Percentiles rank a stretch among this genome's conserved stretches.
phyloP scores from a whole-genome alignment of 1,140 invertebrate genomes.

The Andricus grossulariae region DNA sequence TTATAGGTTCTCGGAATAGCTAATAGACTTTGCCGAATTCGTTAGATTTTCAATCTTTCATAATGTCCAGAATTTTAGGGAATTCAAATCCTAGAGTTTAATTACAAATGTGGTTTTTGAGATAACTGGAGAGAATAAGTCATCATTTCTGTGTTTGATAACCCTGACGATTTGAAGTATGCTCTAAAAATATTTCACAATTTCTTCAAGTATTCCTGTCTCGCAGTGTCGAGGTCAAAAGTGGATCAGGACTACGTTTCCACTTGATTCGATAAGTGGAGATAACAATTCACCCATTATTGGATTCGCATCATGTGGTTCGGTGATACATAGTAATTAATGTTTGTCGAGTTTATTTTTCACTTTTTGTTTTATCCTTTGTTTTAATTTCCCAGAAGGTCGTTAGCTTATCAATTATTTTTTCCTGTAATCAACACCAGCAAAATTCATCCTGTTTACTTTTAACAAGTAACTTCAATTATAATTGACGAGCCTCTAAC shows the following conservation, averaged over 20 bases:
- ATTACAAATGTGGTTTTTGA: too few species aligned
- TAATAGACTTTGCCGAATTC: background rate
- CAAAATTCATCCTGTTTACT: too few species aligned
- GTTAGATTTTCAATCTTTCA: too few species aligned
- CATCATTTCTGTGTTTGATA: too few species aligned
- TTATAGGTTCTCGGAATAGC: background rate
- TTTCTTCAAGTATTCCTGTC: constrained; percentile 6
- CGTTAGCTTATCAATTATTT: background rate
- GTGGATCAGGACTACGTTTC: constrained; percentile 20
- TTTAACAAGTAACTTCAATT: too few species aligned
- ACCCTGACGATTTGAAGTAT: too few species aligned
- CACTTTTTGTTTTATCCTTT: background rate
- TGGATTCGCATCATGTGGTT: background rate
- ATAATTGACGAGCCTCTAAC: too few species aligned
- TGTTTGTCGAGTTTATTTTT: background rate
- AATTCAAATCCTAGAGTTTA: too few species aligned
- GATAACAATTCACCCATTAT: constrained; percentile 15
- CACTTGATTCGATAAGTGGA: constrained; percentile 13
- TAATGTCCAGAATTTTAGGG: too few species aligned
- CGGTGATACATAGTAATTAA: background rate
- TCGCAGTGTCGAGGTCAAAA: constrained; percentile 18
- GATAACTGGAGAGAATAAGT: too few species aligned
- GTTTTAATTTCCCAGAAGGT: background rate
- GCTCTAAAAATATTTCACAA: background rate
- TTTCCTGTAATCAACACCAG: too few species aligned